Evolutionary conservation across 2,113 vertebrate species (phyloP).

Genomic region (Melierax canorus): DNA sequence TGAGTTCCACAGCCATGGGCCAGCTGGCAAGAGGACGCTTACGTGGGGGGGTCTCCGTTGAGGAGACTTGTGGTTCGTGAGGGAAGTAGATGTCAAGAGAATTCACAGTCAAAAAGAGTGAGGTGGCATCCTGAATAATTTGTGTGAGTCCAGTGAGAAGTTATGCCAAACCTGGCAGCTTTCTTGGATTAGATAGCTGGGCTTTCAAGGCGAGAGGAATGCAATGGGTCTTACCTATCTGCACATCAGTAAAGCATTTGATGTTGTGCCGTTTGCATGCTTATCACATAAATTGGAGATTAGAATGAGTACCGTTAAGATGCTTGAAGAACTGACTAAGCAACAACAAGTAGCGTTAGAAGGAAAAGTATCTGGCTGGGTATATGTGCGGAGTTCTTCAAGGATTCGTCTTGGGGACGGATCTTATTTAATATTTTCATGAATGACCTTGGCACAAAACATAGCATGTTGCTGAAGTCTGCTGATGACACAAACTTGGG

Average conservation of each 20-base stretch:
- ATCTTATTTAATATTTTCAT: slow-evolving; percentile 32
- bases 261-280: neutral
- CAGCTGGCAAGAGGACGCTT: neutral
- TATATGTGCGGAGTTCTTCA: neutral
- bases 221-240: neutral
- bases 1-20: neutral
- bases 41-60: fast-evolving
- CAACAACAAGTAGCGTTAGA: neutral
- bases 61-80: neutral
- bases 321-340: neutral
- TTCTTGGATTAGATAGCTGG: neutral
- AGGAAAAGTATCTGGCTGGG: neutral
- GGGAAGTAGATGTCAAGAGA: neutral
- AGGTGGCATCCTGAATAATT: neutral
- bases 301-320: neutral
- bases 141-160: neutral
- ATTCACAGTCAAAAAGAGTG: neutral
- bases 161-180: neutral
- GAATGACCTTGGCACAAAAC: slow-evolving; percentile 44
- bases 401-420: neutral
- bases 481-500: slow-evolving; percentile 52
- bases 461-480: neutral
- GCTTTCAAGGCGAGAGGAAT: neutral
- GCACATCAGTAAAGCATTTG: neutral
- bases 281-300: neutral